A percentile compares a stretch with the other conserved stretches of the same genome.
These are phyloP conservation scores for Pseudorhombus dupliciocellatus DNA, from an alignment of 2,113 vertebrate species.

Conservation along the genomic window DNA sequence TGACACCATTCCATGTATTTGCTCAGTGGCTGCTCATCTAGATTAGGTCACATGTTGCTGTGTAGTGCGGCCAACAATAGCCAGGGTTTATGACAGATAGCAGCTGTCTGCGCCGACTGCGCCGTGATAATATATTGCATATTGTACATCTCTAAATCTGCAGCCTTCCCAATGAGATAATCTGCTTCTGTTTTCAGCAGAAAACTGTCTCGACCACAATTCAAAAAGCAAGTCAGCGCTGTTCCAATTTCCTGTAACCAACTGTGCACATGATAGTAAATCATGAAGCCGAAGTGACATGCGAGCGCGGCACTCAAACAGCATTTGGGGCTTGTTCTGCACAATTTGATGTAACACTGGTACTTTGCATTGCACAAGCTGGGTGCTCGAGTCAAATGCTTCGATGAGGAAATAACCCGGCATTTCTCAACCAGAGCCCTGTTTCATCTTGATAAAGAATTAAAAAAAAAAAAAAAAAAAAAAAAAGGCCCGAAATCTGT, in stretches of 20 bases:
- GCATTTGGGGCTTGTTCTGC: constrained; percentile 34
- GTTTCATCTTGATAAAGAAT: constrained; percentile 59
- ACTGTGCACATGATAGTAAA: constrained; percentile 76
- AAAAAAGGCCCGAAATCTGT: constrained; percentile 48
- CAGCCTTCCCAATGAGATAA: constrained; percentile 73
- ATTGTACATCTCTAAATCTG: constrained; percentile 78
- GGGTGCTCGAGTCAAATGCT: constrained; percentile 42
- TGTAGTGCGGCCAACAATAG: constrained; percentile 74
- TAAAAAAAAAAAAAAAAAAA: constrained; percentile 34
- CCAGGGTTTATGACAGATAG: constrained; percentile 80
- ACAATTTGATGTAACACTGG: constrained; percentile 65
- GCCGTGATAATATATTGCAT: constrained; percentile 77
- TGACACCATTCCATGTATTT: constrained; percentile 79
- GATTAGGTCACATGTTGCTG: constrained; percentile 78
- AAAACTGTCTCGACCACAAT: constrained; percentile 74
- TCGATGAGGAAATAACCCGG: constrained; percentile 65
- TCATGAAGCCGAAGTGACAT: constrained; percentile 66
- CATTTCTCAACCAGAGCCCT: constrained; percentile 71
- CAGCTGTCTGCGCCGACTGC: constrained; percentile 74
- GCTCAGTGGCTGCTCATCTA: constrained; percentile 77
- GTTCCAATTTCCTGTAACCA: constrained; percentile 79
- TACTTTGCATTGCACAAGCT: constrained; percentile 71
- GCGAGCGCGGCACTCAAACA: constrained; percentile 21
- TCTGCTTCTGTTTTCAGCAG: constrained; percentile 76
- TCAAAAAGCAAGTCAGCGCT: constrained; percentile 68